These are phyloP conservation scores for Istiophorus platypterus DNA, from an alignment of 2,113 vertebrate species.

Conservation along the genomic window DNA sequence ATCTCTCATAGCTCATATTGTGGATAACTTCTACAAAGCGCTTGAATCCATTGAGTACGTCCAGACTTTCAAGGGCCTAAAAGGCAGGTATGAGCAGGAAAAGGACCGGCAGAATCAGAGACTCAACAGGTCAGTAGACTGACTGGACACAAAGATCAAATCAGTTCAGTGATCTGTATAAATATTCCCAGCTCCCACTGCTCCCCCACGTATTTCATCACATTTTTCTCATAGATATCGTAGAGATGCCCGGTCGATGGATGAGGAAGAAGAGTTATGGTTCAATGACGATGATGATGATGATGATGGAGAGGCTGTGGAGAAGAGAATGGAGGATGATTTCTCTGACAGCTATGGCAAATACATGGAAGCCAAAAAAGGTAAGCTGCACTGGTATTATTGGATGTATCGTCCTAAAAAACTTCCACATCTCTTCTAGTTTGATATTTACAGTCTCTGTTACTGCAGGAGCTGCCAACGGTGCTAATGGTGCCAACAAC, in stretches of 20 bases:
- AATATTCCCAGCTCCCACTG: background rate
- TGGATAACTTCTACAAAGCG: conserved; percentile 99
- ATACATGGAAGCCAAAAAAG: conserved; percentile 99
- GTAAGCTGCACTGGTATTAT: conserved; percentile 70
- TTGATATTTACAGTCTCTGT: conserved; percentile 88
- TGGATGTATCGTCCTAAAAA: conserved; percentile 11
- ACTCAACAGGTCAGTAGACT: conserved; percentile 89
- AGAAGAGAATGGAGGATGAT: conserved; percentile 95
- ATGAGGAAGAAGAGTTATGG: conserved; percentile 98
- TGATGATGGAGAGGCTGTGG: conserved; percentile 90
- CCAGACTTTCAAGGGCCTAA: conserved; percentile 98
- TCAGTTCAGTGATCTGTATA: background rate
- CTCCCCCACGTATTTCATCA: background rate
- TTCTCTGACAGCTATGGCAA: conserved; percentile 96
- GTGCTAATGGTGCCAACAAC: conserved; percentile 89
- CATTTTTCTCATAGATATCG: conserved; percentile 86
- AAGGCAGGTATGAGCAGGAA: conserved; percentile 97
- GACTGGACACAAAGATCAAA: background rate
- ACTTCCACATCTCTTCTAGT: conserved; percentile 82
- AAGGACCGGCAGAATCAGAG: conserved; percentile 96
- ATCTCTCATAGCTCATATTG: conserved; percentile 97
- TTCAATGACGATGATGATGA: conserved; percentile 98
- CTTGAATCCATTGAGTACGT: conserved; percentile 99
- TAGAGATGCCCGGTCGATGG: conserved; percentile 92
- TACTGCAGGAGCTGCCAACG: conserved; percentile 89